Conservation (phyloP, 1,140 invertebrate genomes). For the Eurosta solidaginis region DNA sequence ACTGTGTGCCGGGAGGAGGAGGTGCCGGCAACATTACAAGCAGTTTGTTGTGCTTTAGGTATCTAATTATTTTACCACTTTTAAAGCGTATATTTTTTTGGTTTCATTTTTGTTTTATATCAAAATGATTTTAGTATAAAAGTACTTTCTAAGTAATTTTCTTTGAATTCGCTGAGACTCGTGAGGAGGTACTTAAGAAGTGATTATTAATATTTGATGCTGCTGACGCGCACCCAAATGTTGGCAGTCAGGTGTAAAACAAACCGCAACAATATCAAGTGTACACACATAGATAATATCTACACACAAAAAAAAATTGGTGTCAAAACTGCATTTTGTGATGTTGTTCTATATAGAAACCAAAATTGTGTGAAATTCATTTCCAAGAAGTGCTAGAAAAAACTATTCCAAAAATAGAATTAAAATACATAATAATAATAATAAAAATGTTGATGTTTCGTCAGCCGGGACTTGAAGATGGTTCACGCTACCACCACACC, state of each 20-base stretch:
- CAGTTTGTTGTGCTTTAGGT: too few relatives aligned
- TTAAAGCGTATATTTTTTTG: neutral
- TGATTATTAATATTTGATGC: conserved; percentile 27
- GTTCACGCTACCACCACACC: too few relatives aligned
- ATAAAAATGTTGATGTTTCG: too few relatives aligned
- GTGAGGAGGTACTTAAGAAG: neutral
- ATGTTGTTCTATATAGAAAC: too few relatives aligned
- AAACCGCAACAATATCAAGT: neutral
- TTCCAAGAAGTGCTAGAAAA: too few relatives aligned
- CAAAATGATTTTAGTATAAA: neutral
- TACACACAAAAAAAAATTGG: neutral
- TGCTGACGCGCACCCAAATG: neutral
- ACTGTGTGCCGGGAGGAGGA: neutral
- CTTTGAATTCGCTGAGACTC: neutral
- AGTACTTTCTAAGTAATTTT: conserved; percentile 14
- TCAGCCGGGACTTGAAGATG: too few relatives aligned
- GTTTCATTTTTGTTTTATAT: neutral
- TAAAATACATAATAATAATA: too few relatives aligned
- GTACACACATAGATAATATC: neutral
- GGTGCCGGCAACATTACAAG: too few relatives aligned
- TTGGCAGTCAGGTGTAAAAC: neutral
- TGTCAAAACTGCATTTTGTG: too few relatives aligned
- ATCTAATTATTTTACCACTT: conserved; percentile 3
- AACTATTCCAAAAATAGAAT: too few relatives aligned
- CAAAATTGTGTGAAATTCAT: too few relatives aligned